These are phyloP conservation scores for Zoanthus gigantus DNA, from an alignment of 92 coral and sea anemone genomes.

Conservation along the genomic window DNA sequence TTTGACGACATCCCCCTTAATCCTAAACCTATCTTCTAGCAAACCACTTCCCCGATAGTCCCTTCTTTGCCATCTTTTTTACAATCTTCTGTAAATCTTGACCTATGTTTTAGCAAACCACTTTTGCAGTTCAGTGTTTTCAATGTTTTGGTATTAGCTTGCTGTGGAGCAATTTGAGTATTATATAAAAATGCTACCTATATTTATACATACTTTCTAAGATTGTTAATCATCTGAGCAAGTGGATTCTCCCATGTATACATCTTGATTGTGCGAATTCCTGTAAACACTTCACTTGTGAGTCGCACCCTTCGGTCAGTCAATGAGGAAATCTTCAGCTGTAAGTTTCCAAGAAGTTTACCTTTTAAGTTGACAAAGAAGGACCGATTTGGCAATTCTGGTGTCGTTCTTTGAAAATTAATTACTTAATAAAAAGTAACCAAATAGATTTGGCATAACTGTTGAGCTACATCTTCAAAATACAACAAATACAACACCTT, in stretches of 20 bases:
- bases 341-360: slow-evolving; percentile 35
- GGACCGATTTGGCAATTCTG: background rate
- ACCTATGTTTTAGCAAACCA: too few relatives aligned
- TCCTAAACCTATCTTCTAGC: too few relatives aligned
- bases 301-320: slow-evolving; percentile 45
- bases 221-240: slow-evolving; percentile 23
- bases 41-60: too few relatives aligned
- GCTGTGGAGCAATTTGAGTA: too few relatives aligned
- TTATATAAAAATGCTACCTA: background rate
- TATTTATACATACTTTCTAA: slow-evolving; percentile 21
- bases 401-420: background rate
- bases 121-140: too few relatives aligned
- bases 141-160: too few relatives aligned
- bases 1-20: too few relatives aligned
- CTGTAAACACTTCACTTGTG: slow-evolving; percentile 35
- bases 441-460: too few relatives aligned
- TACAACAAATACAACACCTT: too few relatives aligned
- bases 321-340: slow-evolving; percentile 11
- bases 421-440: background rate
- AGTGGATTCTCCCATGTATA: slow-evolving; percentile 30
- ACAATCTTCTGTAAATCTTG: too few relatives aligned
- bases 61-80: too few relatives aligned
- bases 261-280: slow-evolving; percentile 46
- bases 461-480: too few relatives aligned
- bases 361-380: slow-evolving; percentile 2